A percentile compares a stretch with the other conserved stretches of the same genome.
Conservation (phyloP, 2,888 invertebrate genomes). For the Cataglyphis livida region DNA sequence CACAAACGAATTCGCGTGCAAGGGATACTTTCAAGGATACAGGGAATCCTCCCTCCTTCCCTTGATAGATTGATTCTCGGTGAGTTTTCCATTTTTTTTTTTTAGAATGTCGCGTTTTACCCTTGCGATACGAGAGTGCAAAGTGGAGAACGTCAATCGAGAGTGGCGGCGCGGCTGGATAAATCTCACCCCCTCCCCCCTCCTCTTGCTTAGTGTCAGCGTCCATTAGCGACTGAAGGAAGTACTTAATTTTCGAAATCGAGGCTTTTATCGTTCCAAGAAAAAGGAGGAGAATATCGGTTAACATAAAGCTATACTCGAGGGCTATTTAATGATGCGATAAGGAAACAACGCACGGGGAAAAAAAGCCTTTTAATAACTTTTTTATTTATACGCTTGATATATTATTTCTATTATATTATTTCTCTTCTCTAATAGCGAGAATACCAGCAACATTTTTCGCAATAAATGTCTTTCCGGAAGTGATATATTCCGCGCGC, state of each 20-base stretch:
- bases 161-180: neutral
- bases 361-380: neutral
- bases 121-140: slow-evolving; percentile 1
- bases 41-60: neutral
- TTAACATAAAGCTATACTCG: neutral
- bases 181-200: neutral
- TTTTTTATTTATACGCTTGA: neutral
- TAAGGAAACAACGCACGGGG: neutral
- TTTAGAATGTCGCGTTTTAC: slow-evolving; percentile 10
- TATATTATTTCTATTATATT: neutral
- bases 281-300: neutral
- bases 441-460: neutral
- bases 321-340: slow-evolving; percentile 14
- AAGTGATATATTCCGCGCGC: slow-evolving; percentile 17
- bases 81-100: slow-evolving; percentile 42
- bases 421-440: neutral
- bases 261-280: slow-evolving; percentile 5
- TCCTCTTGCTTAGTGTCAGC: neutral
- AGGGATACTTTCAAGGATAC: slow-evolving; percentile 15
- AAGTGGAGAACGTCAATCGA: slow-evolving; percentile 31
- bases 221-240: slow-evolving; percentile 17
- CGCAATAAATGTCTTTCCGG: slow-evolving; percentile 34
- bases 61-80: neutral
- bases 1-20: neutral
- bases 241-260: slow-evolving; percentile 30